A percentile compares a stretch with the other conserved stretches of the same genome.
Conservation (phyloP, 1,140 invertebrate species). For the Pseudomyrmex dendroicus region DNA sequence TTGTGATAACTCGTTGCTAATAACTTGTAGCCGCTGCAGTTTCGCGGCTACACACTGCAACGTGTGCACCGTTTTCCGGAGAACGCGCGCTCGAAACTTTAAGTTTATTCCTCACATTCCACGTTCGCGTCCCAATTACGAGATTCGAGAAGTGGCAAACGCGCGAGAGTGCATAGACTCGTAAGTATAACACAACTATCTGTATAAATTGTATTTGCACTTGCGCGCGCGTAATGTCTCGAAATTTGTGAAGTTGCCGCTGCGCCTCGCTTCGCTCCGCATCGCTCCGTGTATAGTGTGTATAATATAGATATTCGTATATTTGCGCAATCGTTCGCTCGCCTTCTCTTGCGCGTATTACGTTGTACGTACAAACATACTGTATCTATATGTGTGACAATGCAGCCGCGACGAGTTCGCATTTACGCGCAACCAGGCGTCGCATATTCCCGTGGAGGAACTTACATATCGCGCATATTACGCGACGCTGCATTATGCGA, state of each 20-base stretch:
- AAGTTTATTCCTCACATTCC: constrained; percentile 22
- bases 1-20: neutral
- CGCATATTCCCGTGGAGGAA: constrained; percentile 26
- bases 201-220: constrained; percentile 40
- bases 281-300: neutral
- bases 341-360: constrained; percentile 9
- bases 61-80: neutral
- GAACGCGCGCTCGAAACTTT: constrained; percentile 14
- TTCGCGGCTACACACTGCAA: neutral
- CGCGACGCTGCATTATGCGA: constrained; percentile 14
- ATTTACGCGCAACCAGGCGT: constrained; percentile 47
- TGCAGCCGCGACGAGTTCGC: constrained; percentile 1
- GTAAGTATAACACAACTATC: constrained; percentile 43
- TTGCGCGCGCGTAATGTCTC: constrained; percentile 30
- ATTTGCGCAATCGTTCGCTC: constrained; percentile 33
- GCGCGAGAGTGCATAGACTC: neutral
- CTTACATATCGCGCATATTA: constrained; percentile 45
- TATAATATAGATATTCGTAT: neutral
- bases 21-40: neutral
- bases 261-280: neutral
- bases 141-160: neutral
- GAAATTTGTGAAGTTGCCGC: constrained; percentile 28
- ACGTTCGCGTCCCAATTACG: constrained; percentile 26
- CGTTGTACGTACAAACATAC: constrained; percentile 4
- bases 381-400: neutral